Conservation (phyloP, 2,888 invertebrate species). For the Stenodema calcarata region DNA sequence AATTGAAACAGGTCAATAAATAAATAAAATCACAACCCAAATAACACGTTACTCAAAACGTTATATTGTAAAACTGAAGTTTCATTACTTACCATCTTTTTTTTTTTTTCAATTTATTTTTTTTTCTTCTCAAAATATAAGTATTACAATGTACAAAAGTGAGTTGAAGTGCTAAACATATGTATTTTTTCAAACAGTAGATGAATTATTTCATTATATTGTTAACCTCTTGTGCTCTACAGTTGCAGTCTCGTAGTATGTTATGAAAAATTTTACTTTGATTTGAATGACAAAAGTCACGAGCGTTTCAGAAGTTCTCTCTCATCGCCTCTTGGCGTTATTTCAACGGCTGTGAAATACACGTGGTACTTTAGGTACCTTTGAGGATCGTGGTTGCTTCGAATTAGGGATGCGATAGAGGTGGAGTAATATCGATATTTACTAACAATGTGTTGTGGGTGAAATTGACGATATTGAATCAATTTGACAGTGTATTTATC, state of each 20-base stretch:
- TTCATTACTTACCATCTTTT: slow-evolving; percentile 13
- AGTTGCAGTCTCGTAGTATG: slow-evolving; percentile 45
- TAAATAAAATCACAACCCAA: background rate
- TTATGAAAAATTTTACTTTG: slow-evolving; percentile 13
- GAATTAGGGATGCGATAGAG: too few species aligned
- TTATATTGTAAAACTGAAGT: slow-evolving; percentile 27
- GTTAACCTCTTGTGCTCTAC: slow-evolving; percentile 39
- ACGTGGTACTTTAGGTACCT: too few species aligned
- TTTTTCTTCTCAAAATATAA: slow-evolving; percentile 35
- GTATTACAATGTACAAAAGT: slow-evolving; percentile 49
- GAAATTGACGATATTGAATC: too few species aligned
- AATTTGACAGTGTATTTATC: too few species aligned
- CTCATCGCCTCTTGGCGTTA: too few species aligned
- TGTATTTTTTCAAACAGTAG: slow-evolving; percentile 23
- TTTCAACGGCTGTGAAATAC: too few species aligned
- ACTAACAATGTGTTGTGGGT: too few species aligned
- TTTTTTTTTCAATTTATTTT: slow-evolving; percentile 17
- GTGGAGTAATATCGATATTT: too few species aligned
- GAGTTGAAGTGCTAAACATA: slow-evolving; percentile 37
- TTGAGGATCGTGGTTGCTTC: too few species aligned
- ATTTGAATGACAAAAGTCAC: background rate
- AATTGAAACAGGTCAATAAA: background rate
- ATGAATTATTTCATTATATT: slow-evolving; percentile 24
- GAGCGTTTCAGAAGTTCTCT: background rate
- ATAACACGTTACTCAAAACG: slow-evolving; percentile 30